Evolutionary conservation across 2,888 invertebrate species (phyloP), one percentile per base, ranked within the genome.

Genomic region (Lasioglossum figueresi): DNA sequence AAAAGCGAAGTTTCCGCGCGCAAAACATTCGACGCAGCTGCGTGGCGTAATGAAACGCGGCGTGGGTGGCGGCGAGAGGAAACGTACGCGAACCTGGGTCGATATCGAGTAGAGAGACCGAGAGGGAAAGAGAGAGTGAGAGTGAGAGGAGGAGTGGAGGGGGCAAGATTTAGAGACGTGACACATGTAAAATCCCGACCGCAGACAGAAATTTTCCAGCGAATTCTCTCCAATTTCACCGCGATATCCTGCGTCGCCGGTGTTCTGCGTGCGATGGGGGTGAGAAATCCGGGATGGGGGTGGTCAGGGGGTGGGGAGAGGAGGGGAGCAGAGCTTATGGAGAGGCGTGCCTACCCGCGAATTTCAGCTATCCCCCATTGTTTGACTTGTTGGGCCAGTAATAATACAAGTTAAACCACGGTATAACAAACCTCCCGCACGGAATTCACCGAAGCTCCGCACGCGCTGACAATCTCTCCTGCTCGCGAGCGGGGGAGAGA

Each of bases 361-460:
- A 89, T 85, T 89, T 89, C 84, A 80, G 78, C 79, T 76, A 75
- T 81, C 85, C 82, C 19, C 83, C 81, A 82, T 84, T 90, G 84
- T 88, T 90, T 86, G 86, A 91, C 89, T 91, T 89, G 88, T 87
- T 75, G 84, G 87, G 80, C 79, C 85, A 86, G 84, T 89, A 91
- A 91, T 86, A 85, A 89, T 82, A 83, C 86, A 88, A 87, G 87
- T 91, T 87, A 84, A 90, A 88, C 87, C 84, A 76, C 79, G 83
- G 84, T 91, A 84, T 83, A 88, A 90, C 89, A 89, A 89, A 88
- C 85, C 83, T 80, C 82, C 82, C 82, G 77, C 73, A 74, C 77
- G 81, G 82, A 87, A 90, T 86, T 88, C 84, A 63, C 73, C 78
- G 81, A 82, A 82, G 82, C 77, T 85, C 84, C 90, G 77, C 52